Evolutionary conservation across 1,140 invertebrate species (phyloP), one percentile per base, ranked within the genome.

Genomic region (Brachionus rubens): DNA sequence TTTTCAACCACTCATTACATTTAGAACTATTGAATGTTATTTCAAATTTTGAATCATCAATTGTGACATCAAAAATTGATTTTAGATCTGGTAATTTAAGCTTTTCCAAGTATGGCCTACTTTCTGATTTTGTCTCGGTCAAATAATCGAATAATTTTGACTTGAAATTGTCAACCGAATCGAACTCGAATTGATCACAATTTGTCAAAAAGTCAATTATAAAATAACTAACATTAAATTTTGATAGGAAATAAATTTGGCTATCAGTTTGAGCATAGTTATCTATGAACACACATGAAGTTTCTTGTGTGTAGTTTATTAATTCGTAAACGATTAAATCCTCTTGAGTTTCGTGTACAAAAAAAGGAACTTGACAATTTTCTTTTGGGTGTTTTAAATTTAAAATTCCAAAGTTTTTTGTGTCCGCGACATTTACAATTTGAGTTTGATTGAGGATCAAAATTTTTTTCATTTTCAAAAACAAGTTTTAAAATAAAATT

Each of bases 391-490:
- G 59, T 26, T 24, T 65, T 2, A 65, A n/a, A 41, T 65, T 16
- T 9, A 65, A 7, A 1, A 65, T 36, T 2, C 3, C 12, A 6
- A 65, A 19, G 7, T 41, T 65, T 65, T 65, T 24, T 28, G 28
- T 10, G 10, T 65, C 59, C 1, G 26, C n/a, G 1, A 43, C 16
- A 16, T 65, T 24, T 14, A 41, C 36, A 24, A 36, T 21, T 14
- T 65, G 16, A 6, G 10, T 41, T 41, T 65, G 59, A 65, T 65
- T 40, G 9, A 65, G 24, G 21, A 65, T 65, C 6, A 65, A 24
- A 41, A 65, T 43, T 43, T 65, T 65, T 65, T 65, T 65, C 54
- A 59, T 59, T 33, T 59, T 19, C 2, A 54, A 54, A 54, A 54
- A 54, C 30, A 26, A 28, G 50, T 10, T 54, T 54, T 7, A 54